These are phyloP conservation scores for Dermochelys coriacea DNA, from an alignment of 2,797 vertebrate species.

Conservation along the genomic window DNA sequence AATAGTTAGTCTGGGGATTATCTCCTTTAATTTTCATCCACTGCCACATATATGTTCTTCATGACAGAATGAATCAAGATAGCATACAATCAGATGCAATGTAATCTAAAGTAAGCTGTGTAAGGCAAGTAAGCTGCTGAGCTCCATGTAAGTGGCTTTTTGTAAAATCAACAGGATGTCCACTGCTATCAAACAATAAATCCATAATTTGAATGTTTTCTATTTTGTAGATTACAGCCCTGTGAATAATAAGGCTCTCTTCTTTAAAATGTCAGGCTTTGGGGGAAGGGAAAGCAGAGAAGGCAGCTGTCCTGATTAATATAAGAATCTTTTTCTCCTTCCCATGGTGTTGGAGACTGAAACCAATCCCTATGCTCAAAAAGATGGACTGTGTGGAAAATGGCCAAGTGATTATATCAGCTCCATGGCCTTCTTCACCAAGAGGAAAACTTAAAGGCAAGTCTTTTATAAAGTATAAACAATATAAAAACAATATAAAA, in stretches of 20 bases:
- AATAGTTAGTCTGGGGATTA: not conserved
- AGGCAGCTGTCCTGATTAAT: not conserved
- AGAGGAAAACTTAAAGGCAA: slow-evolving; percentile 53
- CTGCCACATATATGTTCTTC: not conserved
- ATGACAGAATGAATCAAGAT: not conserved
- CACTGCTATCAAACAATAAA: slow-evolving; percentile 11
- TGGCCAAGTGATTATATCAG: slow-evolving; percentile 22
- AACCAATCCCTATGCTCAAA: not conserved
- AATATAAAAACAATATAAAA: too few relatives aligned
- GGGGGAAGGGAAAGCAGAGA: not conserved
- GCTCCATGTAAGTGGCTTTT: not conserved
- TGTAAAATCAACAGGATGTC: slow-evolving; percentile 24
- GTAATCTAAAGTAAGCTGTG: slow-evolving; percentile 13
- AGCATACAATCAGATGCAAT: not conserved
- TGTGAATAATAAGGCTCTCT: not conserved
- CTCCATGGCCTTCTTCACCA: slow-evolving; percentile 28
- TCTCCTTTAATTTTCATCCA: not conserved
- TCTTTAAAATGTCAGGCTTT: slow-evolving; percentile 31
- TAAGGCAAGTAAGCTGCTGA: slow-evolving; percentile 18
- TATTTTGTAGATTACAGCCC: slow-evolving; percentile 18
- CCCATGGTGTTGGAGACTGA: not conserved
- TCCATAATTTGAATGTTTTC: slow-evolving; percentile 7
- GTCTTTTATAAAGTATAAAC: slow-evolving; percentile 53
- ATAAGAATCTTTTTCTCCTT: not conserved
- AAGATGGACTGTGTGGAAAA: slow-evolving; percentile 3